Conservation (phyloP, 2,888 invertebrate species). For the Aspidapion aeneum region DNA sequence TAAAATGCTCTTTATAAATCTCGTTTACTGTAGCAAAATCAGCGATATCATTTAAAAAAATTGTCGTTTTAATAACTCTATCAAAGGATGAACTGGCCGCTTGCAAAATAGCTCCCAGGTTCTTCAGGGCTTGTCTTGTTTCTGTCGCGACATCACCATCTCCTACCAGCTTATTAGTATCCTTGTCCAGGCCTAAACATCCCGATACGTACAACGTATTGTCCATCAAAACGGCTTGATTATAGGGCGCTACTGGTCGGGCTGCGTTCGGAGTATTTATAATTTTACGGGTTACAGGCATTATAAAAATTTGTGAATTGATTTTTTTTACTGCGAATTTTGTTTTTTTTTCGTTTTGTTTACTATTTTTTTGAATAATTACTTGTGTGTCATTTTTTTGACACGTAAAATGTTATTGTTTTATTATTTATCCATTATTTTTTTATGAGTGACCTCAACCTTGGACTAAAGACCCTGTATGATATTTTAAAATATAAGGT, state of each 20-base stretch:
- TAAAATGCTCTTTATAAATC: slow-evolving; percentile 79
- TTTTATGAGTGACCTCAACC: too few species aligned
- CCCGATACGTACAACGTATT: slow-evolving; percentile 86
- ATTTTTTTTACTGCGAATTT: too few species aligned
- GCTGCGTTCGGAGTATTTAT: slow-evolving; percentile 67
- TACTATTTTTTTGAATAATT: too few species aligned
- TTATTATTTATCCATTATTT: too few species aligned
- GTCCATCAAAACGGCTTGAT: slow-evolving; percentile 82
- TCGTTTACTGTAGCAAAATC: slow-evolving; percentile 80
- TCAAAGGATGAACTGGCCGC: slow-evolving; percentile 69
- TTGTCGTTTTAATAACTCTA: slow-evolving; percentile 84
- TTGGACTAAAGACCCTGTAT: too few species aligned
- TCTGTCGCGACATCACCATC: slow-evolving; percentile 71
- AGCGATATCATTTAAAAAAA: slow-evolving; percentile 74
- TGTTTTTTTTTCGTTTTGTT: too few species aligned
- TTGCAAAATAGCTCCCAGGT: slow-evolving; percentile 71
- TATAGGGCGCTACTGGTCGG: slow-evolving; percentile 77
- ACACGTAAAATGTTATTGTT: too few species aligned
- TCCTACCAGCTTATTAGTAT: slow-evolving; percentile 62
- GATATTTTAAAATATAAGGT: too few species aligned
- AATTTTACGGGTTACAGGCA: slow-evolving; percentile 48
- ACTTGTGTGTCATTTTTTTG: too few species aligned
- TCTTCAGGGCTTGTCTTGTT: slow-evolving; percentile 71
- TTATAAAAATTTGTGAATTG: too few species aligned
- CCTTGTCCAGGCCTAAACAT: slow-evolving; percentile 72